Evolutionary conservation across 2,888 invertebrate genomes (phyloP), one percentile per base, ranked within the genome.

Genomic region (Idaea straminata): DNA sequence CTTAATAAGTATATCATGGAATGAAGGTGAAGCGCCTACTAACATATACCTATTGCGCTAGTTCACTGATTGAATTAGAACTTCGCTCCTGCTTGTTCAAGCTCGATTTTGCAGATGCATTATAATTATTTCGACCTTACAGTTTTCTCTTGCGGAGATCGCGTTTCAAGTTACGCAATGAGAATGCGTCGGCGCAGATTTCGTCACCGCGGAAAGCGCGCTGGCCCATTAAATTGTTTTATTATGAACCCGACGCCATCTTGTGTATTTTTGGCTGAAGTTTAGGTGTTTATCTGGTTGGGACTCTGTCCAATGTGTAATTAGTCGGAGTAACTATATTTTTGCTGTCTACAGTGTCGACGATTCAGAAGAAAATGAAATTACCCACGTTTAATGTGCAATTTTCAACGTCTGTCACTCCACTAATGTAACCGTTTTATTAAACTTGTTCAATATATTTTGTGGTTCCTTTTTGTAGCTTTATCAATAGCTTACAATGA

Each of bases 141-240:
- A 85, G 84, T 90, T 89, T 90, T 89, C 88, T 87, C 86, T 85
- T 84, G 85, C 82, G 83, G 78, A 87, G 87, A 91, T 90, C 90
- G 86, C 85, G 85, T 88, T 88, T 88, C 88, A 85, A 82, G 83
- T 91, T 91, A 88, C 91, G 89, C 82, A 92, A 90, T 86, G 78
- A 81, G 83, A 85, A 87, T 89, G 89, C 89, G 91, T 87, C 88
- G 87, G 88, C 88, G 89, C 87, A 82, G 85, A 90, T 92, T 92
- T 92, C 92, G 91, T 91, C 92, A 92, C 91, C 89, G 87, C 91
- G 92, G 92, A 90, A 92, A 92, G 87, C 91, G 91, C 89, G 91
- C 87, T 91, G 91, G 92, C 91, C 92, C 92, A 92, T 92, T 92
- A 92, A 92, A 92, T 92, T 91, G 92, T 92, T 92, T 92, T 92